phyloP scores from a whole-genome alignment of 2,113 vertebrate genomes.

The Upupa epops region DNA sequence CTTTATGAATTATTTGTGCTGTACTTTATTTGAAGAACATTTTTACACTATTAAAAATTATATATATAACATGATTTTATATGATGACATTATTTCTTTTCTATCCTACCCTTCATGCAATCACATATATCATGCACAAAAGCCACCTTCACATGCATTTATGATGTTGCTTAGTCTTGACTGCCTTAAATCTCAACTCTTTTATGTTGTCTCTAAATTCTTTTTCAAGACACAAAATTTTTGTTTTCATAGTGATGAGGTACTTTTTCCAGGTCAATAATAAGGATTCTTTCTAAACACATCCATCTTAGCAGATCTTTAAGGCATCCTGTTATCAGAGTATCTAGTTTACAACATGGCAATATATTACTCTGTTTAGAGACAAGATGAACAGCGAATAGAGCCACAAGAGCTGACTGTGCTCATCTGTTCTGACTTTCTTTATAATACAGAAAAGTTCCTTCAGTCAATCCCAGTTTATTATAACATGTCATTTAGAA shows the following conservation, averaged over 20 bases:
- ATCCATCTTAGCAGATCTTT: not conserved
- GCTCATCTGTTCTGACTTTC: conserved; percentile 12
- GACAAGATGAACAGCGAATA: not conserved
- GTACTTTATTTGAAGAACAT: not conserved
- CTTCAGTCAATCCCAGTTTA: conserved; percentile 24
- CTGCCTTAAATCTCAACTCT: not conserved
- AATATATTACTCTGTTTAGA: conserved; percentile 1
- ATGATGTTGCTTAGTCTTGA: not conserved
- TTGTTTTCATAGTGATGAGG: not conserved
- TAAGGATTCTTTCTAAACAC: not conserved
- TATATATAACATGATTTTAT: not conserved
- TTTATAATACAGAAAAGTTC: not conserved
- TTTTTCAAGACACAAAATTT: not conserved
- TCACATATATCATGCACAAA: not conserved
- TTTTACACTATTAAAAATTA: not conserved
- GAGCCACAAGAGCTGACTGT: not conserved
- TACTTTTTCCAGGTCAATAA: not conserved
- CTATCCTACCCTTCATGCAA: not conserved
- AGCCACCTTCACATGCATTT: not conserved
- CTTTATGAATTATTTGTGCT: not conserved
- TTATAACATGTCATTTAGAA: conserved; percentile 12
- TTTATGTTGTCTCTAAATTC: not conserved
- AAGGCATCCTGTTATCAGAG: not conserved
- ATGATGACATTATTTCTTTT: not conserved
- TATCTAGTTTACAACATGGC: not conserved